Evolutionary conservation across 2,797 vertebrate genomes (phyloP).

Genomic region (Chiloscyllium punctatum): DNA sequence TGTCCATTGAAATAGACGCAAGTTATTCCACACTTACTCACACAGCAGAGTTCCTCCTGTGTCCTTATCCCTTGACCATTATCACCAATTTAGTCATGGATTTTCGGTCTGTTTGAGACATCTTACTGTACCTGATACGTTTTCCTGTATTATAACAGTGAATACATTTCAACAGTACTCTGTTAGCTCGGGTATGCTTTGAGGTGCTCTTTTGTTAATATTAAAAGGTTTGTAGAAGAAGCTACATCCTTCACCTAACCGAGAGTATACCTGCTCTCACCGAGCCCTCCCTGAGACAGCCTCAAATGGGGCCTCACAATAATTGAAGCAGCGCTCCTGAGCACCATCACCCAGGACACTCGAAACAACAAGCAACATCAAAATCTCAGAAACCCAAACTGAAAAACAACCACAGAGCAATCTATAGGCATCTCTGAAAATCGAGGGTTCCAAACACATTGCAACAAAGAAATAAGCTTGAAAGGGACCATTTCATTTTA

Average conservation of each 20-base stretch:
- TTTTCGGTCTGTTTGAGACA: neutral
- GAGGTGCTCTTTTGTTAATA: neutral
- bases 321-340: neutral
- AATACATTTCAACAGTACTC: neutral
- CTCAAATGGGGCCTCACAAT: neutral
- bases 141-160: neutral
- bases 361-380: neutral
- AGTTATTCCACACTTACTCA: neutral
- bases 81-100: neutral
- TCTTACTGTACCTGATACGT: neutral
- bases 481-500: neutral
- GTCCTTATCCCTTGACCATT: too few species aligned
- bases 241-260: neutral
- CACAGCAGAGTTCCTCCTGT: neutral
- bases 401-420: neutral
- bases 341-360: neutral
- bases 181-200: neutral
- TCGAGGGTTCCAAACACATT: neutral
- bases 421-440: neutral
- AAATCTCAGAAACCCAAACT: neutral
- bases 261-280: neutral
- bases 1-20: neutral
- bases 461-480: neutral
- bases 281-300: neutral
- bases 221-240: neutral